These are phyloP conservation scores for Ruditapes philippinarum DNA, from an alignment of 1,140 invertebrate genomes.

Conservation along the genomic window DNA sequence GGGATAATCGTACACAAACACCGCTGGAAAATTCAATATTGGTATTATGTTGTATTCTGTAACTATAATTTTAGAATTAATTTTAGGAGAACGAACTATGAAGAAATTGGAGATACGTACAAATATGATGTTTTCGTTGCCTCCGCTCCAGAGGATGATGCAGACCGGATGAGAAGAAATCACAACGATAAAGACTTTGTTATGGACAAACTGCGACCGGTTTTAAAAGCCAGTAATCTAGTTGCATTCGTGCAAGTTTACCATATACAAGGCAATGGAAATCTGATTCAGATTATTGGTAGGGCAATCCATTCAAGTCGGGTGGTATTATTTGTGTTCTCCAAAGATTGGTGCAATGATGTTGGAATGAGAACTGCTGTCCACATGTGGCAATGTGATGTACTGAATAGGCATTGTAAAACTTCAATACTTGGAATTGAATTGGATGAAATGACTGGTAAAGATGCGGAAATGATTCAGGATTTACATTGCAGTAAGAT, in stretches of 20 bases:
- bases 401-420: background rate
- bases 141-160: background rate
- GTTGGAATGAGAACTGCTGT: background rate
- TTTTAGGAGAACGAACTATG: background rate
- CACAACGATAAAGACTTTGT: background rate
- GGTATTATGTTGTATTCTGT: constrained; percentile 29
- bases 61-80: background rate
- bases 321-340: constrained; percentile 8
- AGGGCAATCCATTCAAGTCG: constrained; percentile 22
- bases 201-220: background rate
- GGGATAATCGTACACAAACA: background rate
- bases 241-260: background rate
- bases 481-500: background rate
- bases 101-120: background rate
- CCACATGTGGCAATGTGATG: background rate
- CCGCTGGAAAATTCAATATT: constrained; percentile 52
- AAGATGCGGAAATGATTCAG: background rate
- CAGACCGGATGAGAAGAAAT: background rate
- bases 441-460: background rate
- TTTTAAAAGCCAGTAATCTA: background rate
- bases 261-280: background rate
- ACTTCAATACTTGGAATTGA: background rate
- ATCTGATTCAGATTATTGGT: background rate
- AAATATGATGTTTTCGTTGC: constrained; percentile 37
- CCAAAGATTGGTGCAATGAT: background rate